Evolutionary conservation across 2,113 vertebrate species (phyloP).

Genomic region (Triplophysa tibetana): DNA sequence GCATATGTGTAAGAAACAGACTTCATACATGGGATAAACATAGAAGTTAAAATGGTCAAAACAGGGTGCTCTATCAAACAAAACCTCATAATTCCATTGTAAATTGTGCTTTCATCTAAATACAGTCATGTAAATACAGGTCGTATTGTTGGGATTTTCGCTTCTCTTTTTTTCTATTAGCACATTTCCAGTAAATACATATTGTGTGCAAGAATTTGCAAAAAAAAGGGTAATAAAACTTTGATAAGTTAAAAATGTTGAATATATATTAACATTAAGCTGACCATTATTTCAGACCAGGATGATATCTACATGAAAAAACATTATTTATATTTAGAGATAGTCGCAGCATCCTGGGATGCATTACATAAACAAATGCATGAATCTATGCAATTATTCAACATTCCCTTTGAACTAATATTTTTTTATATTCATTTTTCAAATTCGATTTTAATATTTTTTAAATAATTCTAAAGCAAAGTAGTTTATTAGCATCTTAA

Average conservation of each 20-base stretch:
- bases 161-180: too few relatives aligned
- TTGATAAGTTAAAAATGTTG: too few relatives aligned
- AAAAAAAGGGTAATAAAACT: too few relatives aligned
- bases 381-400: neutral
- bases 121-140: too few relatives aligned
- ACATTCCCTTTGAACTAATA: neutral
- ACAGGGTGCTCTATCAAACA: neutral
- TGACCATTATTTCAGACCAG: too few relatives aligned
- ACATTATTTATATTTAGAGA: too few relatives aligned
- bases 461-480: too few relatives aligned
- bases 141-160: neutral
- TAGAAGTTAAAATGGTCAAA: neutral
- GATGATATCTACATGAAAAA: too few relatives aligned
- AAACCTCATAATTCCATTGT: neutral
- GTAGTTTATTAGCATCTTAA: neutral
- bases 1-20: conserved; percentile 67
- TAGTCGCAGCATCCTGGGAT: neutral
- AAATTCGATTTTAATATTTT: neutral
- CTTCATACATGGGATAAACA: neutral
- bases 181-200: too few relatives aligned
- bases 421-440: neutral
- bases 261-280: too few relatives aligned
- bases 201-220: too few relatives aligned
- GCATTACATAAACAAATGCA: neutral
- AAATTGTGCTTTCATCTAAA: neutral